Base-by-base conservation (phyloP, 2,113 vertebrate species). In the Platichthys flesus region DNA sequence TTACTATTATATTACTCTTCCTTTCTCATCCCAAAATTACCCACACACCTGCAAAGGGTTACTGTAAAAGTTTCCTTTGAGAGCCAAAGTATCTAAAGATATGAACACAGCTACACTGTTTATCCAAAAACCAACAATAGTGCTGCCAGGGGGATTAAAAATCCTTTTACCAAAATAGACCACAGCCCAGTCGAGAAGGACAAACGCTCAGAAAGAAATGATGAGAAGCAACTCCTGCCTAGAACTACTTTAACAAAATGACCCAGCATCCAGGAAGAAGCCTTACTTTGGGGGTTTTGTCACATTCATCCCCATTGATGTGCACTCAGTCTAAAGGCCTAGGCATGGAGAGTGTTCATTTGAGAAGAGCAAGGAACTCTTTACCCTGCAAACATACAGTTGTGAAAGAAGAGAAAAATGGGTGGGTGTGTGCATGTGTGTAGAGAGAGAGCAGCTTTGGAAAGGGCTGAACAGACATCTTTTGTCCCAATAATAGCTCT, bases 401-500 rank as follows among this genome's bases (percentile, higher is more conserved):
- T 89, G 89, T 72, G 76, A 89, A 86, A 90, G 79, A 85, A 91
- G 78, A 90, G 85, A 91, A 79, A 78, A 82, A 85, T 83, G 81
- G 75, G 85, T 87, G 83, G 45, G 71, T 85, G 71, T 74, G 82
- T 82, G 81, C 85, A 77, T 71, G 80, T 42, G 40, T 42, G 40
- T 42, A 37, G 28, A 69, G 71, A 75, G 84, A 75, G 85, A 88
- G 90, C 91, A 92, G 92, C 92, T 91, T 91, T 91, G 91, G 88
- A 92, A 89, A 91, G 78, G 89, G 90, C 85, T 91, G 91, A 91
- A 92, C 90, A 91, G 85, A 88, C 89, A 89, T 87, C 91, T 91
- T 92, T 92, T 91, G 89, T 91, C 88, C 88, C 86, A 85, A 83
- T 89, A 90, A 91, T 89, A 90, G 86, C 88, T 79, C 76, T 14